Evolutionary conservation across 2,113 vertebrate species (phyloP).

Genomic region (Asarcornis scutulata): DNA sequence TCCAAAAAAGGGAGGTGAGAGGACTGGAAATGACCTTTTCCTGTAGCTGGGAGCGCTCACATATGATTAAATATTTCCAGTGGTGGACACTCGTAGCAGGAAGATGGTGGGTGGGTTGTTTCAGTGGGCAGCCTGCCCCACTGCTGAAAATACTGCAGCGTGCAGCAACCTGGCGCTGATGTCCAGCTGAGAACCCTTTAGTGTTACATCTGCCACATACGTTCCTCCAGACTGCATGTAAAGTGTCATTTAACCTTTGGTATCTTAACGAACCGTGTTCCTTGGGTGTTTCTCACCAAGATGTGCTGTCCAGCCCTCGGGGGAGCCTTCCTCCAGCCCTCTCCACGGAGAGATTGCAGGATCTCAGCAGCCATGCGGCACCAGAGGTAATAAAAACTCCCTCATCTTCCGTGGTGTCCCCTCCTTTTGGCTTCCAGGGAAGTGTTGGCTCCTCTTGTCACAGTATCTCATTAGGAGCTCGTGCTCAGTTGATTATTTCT

Average conservation of each 20-base stretch:
- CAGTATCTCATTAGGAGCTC: slow-evolving; percentile 33
- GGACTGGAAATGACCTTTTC: neutral
- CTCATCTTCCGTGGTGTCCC: neutral
- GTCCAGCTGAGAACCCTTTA: neutral
- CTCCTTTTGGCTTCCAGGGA: neutral
- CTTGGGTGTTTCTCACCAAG: neutral
- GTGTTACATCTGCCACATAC: neutral
- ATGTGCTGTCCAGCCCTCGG: neutral
- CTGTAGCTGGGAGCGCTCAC: neutral
- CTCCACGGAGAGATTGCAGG: neutral
- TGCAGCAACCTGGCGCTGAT: neutral
- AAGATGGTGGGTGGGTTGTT: neutral
- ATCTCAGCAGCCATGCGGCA: neutral
- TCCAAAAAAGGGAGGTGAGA: neutral
- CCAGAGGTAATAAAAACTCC: neutral
- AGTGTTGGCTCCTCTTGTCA: neutral
- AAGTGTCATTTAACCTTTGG: neutral
- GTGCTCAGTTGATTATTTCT: slow-evolving; percentile 36
- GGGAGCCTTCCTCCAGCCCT: neutral
- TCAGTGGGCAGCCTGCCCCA: neutral
- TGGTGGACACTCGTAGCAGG: fast-evolving
- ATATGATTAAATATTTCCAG: neutral
- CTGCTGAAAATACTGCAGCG: neutral
- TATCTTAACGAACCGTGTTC: neutral
- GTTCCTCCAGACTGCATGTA: neutral